Conservation (phyloP, 2,797 vertebrate species). For the Neoniphon sammara region DNA sequence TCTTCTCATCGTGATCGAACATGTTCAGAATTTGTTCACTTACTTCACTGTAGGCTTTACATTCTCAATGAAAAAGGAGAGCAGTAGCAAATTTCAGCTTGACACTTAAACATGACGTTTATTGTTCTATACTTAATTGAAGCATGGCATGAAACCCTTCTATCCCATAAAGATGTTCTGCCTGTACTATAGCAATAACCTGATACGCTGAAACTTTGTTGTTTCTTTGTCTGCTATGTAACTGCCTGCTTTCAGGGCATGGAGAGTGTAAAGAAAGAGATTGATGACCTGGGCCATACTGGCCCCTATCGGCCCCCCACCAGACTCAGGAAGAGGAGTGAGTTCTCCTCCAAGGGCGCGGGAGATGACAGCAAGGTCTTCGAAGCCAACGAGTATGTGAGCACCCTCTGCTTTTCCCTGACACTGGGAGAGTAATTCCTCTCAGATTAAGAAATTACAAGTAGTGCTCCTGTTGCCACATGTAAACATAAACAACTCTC, state of each 20-base stretch:
- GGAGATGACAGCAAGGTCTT: conserved; percentile 86
- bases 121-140: too few relatives aligned
- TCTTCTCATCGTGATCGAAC: too few relatives aligned
- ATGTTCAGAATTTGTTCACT: too few relatives aligned
- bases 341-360: conserved; percentile 87
- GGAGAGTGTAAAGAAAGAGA: conserved; percentile 92
- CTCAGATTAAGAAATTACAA: conserved; percentile 1
- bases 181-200: too few relatives aligned
- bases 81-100: too few relatives aligned
- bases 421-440: conserved; percentile 5
- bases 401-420: conserved; percentile 36
- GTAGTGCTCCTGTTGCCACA: too few relatives aligned
- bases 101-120: too few relatives aligned
- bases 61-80: too few relatives aligned
- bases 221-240: background rate
- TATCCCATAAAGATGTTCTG: too few relatives aligned
- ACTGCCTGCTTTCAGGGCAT: conserved; percentile 84
- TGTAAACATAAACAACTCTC: too few relatives aligned
- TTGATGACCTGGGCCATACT: conserved; percentile 88
- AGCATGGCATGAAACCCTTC: too few relatives aligned
- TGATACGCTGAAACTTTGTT: background rate
- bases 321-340: conserved; percentile 90
- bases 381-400: conserved; percentile 92
- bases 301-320: conserved; percentile 91
- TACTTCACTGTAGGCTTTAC: too few relatives aligned